Evolutionary conservation across 2,888 invertebrate genomes (phyloP).

Genomic region (Rhopalosiphum nymphaeae): DNA sequence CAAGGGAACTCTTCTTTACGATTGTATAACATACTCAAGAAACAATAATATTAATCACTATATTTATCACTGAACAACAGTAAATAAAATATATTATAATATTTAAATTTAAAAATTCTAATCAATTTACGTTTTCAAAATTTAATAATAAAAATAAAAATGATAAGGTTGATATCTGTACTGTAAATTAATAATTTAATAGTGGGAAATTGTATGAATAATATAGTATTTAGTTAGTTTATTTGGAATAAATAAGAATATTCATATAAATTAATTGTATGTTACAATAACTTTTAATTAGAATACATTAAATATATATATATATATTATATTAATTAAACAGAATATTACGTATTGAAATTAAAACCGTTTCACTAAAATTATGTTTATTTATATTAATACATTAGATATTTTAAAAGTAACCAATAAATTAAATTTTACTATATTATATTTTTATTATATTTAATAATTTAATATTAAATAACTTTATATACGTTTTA

Average conservation of each 20-base stretch:
- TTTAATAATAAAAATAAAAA: not conserved
- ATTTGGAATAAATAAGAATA: not conserved
- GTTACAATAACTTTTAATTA: slow-evolving; percentile 20
- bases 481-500: not conserved
- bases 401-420: not conserved
- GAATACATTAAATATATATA: not conserved
- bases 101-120: not conserved
- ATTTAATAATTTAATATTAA: not conserved
- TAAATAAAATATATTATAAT: not conserved
- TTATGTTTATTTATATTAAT: not conserved
- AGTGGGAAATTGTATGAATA: not conserved
- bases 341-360: not conserved
- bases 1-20: not conserved
- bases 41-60: not conserved
- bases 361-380: not conserved
- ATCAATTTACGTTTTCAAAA: not conserved
- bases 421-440: not conserved
- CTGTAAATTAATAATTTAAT: not conserved
- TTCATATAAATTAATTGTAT: not conserved
- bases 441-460: not conserved
- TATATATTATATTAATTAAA: not conserved
- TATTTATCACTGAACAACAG: not conserved
- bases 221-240: not conserved
- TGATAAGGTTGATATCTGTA: not conserved
- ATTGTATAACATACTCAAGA: not conserved